These are phyloP conservation scores for Meloidogyne floridensis DNA, from an alignment of 1,140 invertebrate species.

Conservation along the genomic window DNA sequence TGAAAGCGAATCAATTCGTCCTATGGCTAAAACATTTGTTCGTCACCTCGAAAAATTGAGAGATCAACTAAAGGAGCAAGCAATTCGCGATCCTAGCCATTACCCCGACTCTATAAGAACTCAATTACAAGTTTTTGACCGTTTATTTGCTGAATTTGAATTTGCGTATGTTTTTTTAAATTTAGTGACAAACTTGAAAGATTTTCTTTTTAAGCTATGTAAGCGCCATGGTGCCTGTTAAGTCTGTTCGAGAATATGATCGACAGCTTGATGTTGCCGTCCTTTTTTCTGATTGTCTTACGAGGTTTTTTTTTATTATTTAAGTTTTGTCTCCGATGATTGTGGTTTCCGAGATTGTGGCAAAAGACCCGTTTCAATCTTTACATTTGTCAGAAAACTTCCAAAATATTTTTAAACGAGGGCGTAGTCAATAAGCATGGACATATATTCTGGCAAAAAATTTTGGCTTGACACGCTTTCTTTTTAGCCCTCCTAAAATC, in stretches of 20 bases:
- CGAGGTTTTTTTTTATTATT: conserved; percentile 23
- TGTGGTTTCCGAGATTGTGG: too few relatives aligned
- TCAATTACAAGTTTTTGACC: conserved; percentile 88
- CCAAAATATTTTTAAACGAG: too few relatives aligned
- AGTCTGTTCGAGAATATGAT: conserved; percentile 92
- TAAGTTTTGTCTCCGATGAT: too few relatives aligned
- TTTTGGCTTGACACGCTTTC: too few relatives aligned
- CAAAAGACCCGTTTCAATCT: too few relatives aligned
- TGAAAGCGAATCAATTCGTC: conserved; percentile 93
- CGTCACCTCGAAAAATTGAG: conserved; percentile 89
- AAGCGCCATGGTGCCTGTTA: conserved; percentile 97
- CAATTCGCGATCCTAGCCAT: conserved; percentile 57
- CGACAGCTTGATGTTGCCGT: conserved; percentile 92
- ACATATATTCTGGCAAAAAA: too few relatives aligned
- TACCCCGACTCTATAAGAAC: conserved; percentile 71
- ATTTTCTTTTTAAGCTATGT: conserved; percentile 77
- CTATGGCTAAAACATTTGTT: conserved; percentile 88
- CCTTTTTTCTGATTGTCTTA: conserved; percentile 90
- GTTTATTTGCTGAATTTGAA: conserved; percentile 94
- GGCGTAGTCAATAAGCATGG: too few relatives aligned
- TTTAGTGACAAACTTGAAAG: background rate
- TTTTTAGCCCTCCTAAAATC: too few relatives aligned
- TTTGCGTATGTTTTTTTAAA: conserved; percentile 71
- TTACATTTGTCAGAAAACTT: too few relatives aligned
- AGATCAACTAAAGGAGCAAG: conserved; percentile 79